These are phyloP conservation scores for Cheilosia variabilis DNA, from an alignment of 2,888 invertebrate genomes.

Conservation along the genomic window DNA sequence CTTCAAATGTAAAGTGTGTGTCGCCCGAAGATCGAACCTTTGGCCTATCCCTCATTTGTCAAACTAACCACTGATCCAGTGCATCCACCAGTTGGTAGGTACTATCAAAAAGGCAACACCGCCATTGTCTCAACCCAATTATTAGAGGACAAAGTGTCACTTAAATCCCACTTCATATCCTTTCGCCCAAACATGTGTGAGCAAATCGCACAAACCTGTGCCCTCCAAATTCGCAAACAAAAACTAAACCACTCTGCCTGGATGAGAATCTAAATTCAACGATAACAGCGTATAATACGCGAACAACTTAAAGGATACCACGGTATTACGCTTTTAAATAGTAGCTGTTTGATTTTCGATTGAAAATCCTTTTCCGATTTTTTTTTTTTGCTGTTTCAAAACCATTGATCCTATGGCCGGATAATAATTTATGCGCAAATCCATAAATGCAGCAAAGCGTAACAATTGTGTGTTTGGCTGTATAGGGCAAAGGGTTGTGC, in stretches of 20 bases:
- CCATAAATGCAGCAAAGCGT: conserved; percentile 68
- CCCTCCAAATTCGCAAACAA: background rate
- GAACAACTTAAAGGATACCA: conserved; percentile 57
- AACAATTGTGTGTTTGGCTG: conserved; percentile 19
- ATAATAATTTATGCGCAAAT: conserved; percentile 74
- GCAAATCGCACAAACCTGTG: too few relatives aligned
- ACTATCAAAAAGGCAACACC: too few relatives aligned
- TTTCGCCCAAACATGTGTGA: too few relatives aligned
- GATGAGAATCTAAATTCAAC: conserved; percentile 44
- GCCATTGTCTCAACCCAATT: too few relatives aligned
- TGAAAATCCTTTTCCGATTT: conserved; percentile 4
- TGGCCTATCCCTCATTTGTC: too few relatives aligned
- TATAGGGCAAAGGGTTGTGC: conserved; percentile 52
- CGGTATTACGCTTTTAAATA: conserved; percentile 51
- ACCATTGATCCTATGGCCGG: conserved; percentile 56
- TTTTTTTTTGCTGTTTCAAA: conserved; percentile 2
- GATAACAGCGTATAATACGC: conserved; percentile 50
- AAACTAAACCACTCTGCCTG: conserved; percentile 23
- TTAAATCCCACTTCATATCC: too few relatives aligned
- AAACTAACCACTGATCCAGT: too few relatives aligned
- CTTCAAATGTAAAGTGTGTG: too few relatives aligned
- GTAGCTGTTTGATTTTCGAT: conserved; percentile 40
- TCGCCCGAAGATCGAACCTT: too few relatives aligned
- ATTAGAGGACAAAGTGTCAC: too few relatives aligned
- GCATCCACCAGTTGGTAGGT: too few relatives aligned